A percentile compares a stretch with the other conserved stretches of the same genome.
Conservation (phyloP, 2,797 vertebrate genomes). For the Thaleichthys pacificus region DNA sequence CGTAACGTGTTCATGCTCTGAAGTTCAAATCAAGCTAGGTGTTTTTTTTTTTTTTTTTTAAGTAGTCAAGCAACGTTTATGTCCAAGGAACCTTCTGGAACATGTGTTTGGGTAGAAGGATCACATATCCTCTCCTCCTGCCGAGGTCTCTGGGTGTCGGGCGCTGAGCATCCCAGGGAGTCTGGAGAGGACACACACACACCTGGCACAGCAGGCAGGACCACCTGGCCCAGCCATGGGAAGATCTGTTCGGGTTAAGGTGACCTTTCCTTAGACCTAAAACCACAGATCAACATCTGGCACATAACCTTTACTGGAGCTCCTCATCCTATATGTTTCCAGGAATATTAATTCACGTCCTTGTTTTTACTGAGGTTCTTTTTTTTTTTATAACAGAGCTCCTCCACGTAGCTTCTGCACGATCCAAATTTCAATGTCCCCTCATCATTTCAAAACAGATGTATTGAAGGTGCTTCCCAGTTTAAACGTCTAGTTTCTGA, state of each 20-base stretch:
- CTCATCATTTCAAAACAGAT: no score
- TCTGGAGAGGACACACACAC: constrained; percentile 45
- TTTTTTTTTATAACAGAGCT: no score
- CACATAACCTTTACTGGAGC: constrained; percentile 20
- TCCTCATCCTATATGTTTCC: background rate
- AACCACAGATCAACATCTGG: constrained; percentile 36
- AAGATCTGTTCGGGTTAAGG: constrained; percentile 27
- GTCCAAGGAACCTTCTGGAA: constrained; percentile 20
- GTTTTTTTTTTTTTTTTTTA: background rate
- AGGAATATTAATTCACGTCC: background rate
- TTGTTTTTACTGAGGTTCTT: background rate
- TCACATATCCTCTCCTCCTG: constrained; percentile 13
- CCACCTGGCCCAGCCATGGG: constrained; percentile 35
- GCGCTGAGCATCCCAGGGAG: constrained; percentile 31
- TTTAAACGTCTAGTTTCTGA: background rate
- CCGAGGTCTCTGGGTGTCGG: constrained; percentile 13
- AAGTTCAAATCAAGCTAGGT: background rate
- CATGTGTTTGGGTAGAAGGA: constrained; percentile 31
- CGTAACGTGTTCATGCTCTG: background rate
- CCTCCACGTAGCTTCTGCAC: no score
- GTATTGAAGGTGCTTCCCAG: no score
- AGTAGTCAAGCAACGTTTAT: background rate
- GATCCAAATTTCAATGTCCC: no score
- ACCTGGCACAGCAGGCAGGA: constrained; percentile 48
- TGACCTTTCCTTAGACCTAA: constrained; percentile 24